A percentile compares a stretch with the other conserved stretches of the same genome.
Conservation (phyloP, 2,113 vertebrate species). For the Indri indri region DNA sequence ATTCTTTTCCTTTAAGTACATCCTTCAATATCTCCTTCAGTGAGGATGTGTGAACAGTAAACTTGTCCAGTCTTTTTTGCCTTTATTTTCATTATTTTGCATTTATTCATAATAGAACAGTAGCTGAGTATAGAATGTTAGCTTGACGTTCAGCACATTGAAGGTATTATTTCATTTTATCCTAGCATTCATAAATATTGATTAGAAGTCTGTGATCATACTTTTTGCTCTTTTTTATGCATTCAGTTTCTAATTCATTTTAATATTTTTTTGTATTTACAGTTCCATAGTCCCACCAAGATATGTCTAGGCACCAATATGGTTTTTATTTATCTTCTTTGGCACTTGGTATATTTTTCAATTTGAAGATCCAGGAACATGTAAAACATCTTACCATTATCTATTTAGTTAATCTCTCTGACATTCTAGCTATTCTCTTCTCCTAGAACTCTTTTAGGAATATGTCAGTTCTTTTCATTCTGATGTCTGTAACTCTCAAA, state of each 20-base stretch:
- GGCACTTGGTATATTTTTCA: not conserved
- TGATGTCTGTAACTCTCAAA: not conserved
- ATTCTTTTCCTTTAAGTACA: not conserved
- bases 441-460: not conserved
- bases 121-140: not conserved
- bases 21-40: not conserved
- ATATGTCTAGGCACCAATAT: not conserved
- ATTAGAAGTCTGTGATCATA: not conserved
- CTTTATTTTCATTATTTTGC: not conserved
- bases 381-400: not conserved
- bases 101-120: not conserved
- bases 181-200: not conserved
- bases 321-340: conserved; percentile 7
- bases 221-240: not conserved
- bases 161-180: not conserved
- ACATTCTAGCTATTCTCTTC: not conserved
- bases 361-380: not conserved
- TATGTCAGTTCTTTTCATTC: not conserved
- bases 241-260: not conserved
- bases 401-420: not conserved
- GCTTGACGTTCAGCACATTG: not conserved
- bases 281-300: not conserved
- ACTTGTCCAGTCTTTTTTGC: too few relatives aligned
- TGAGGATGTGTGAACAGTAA: not conserved
- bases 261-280: not conserved